A percentile compares a stretch with the other conserved stretches of the same genome.
phyloP scores from a whole-genome alignment of 2,797 vertebrate genomes.

The Centroberyx gerrardi region DNA sequence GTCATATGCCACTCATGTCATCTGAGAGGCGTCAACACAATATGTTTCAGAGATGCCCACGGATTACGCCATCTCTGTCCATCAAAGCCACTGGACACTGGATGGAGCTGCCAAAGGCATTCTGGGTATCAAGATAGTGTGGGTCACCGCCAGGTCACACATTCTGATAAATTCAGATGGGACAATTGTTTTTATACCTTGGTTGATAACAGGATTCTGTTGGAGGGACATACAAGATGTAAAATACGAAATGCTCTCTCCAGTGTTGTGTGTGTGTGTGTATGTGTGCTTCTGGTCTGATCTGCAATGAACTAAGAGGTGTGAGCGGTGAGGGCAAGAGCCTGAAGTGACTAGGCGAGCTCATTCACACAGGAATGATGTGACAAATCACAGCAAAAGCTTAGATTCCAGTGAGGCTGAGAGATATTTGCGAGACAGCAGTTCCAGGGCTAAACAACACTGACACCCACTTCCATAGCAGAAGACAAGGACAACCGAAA shows the following conservation, averaged over 20 bases:
- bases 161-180: background rate
- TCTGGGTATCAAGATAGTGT: conserved; percentile 5
- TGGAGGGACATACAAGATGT: background rate
- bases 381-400: conserved; percentile 4
- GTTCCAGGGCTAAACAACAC: background rate
- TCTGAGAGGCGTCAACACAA: conserved; percentile 3
- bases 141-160: conserved; percentile 40
- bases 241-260: background rate
- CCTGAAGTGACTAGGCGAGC: background rate
- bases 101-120: conserved; percentile 2
- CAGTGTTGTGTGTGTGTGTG: background rate
- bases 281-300: conserved; percentile 3
- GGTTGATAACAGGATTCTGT: background rate
- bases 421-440: background rate
- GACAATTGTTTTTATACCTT: conserved; percentile 1
- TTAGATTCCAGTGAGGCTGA: background rate
- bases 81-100: conserved; percentile 13
- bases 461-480: background rate
- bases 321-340: background rate
- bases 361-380: background rate
- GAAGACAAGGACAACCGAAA: background rate
- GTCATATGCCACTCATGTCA: conserved; percentile 29
- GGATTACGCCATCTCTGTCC: conserved; percentile 28
- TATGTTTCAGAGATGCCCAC: conserved; percentile 13
- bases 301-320: background rate